Base-by-base conservation (phyloP, 2,113 vertebrate species). In the Ictidomys tridecemlineatus region DNA sequence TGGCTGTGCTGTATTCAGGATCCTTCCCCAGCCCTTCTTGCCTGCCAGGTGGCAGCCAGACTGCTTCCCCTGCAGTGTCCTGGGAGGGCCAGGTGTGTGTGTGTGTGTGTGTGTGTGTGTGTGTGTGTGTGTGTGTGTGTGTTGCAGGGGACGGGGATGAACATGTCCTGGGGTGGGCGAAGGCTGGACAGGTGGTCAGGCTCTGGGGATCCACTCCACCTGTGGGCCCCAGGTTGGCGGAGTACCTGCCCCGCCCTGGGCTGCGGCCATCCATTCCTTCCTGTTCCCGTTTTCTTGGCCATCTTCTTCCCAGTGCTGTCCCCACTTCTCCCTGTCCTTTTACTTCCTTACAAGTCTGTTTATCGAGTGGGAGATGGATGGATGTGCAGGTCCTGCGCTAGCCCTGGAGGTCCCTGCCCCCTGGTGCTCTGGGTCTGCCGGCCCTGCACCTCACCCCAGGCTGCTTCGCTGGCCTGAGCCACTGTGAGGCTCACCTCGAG, bases 231-330 rank as follows among this genome's bases (percentile, higher is more conserved):
- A 7, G n/a, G 18, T 58, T 61, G 72, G 72, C 26, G 10, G 88
- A 9, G 63, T 5, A 22, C 65, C 32, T 14, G 8, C 45, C 32
- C 34, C 1, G 13, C n/a, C 28, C 32, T 51, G 42, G 13, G 39
- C 6, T 14, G 3, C 39, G 45, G 11, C 45, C 39, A 69, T 34
- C 7, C 3, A 0, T 8, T 45, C 48, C 58, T 63, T 12, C 5
- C 0, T 20, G 48, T 5, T 22, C 22, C 34, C 5, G 0, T 69
- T 10, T 5, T 85, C 67, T 72, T 74, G 2, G 45, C 63, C 48
- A 34, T 32, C 51, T 86, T 63, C 84, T 83, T 51, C 85, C 76
- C 28, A 16, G 2, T 2, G 42, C 22, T 2, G 4, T 4, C 5
- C 34, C 28, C 9, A 0, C 53, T 69, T 45, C 72, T 63, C 42